Conservation (phyloP, 2,888 invertebrate species). For the Julus scandinavius region DNA sequence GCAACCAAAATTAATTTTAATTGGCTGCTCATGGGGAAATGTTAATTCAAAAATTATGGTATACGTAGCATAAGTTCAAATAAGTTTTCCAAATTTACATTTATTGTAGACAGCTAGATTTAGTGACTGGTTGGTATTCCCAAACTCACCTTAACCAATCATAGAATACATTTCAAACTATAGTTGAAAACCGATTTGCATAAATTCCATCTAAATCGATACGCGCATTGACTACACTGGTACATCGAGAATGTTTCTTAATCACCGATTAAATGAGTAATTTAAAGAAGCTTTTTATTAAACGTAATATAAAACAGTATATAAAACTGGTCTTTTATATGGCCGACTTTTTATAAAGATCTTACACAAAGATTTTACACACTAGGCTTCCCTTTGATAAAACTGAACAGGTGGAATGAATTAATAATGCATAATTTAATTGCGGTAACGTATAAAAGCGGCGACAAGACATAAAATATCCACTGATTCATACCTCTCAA, state of each 20-base stretch:
- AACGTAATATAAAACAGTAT: neutral
- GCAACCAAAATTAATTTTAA: too few species aligned
- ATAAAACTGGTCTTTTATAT: neutral
- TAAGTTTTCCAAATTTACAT: too few species aligned
- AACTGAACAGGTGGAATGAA: neutral
- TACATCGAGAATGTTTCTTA: neutral
- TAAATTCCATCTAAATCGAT: neutral
- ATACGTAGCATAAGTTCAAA: too few species aligned
- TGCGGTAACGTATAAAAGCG: neutral
- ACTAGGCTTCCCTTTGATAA: neutral
- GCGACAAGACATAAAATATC: neutral
- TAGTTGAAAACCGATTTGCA: too few species aligned
- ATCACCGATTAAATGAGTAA: neutral
- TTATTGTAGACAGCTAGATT: too few species aligned
- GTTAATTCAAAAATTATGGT: too few species aligned
- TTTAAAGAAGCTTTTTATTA: neutral
- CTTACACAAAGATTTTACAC: neutral
- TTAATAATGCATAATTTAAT: conserved; percentile 21
- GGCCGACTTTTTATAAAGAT: neutral
- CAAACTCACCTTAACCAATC: too few species aligned
- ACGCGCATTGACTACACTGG: neutral
- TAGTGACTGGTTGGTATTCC: too few species aligned
- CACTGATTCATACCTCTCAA: neutral
- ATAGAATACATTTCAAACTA: too few species aligned
- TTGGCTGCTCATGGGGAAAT: too few species aligned